Conservation (phyloP, 2,797 vertebrate genomes). For the Neostethus bicornis region DNA sequence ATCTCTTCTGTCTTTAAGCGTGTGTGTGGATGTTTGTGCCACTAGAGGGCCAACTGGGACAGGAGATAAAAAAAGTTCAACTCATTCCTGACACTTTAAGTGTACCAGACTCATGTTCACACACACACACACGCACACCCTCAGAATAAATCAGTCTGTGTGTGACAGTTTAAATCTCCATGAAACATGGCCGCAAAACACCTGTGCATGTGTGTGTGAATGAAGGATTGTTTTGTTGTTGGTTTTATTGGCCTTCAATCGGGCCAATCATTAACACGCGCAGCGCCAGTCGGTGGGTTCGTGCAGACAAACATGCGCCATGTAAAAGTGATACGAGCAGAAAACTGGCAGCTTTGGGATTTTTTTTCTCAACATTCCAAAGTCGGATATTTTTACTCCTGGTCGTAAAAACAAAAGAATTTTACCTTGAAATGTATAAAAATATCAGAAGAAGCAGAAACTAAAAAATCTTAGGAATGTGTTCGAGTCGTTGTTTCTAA, state of each 20-base stretch:
- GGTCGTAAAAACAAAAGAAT: too few species aligned
- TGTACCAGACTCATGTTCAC: background rate
- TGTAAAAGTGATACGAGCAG: constrained; percentile 18
- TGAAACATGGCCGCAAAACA: constrained; percentile 6
- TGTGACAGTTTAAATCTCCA: constrained; percentile 17
- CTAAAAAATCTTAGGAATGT: too few species aligned
- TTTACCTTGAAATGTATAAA: too few species aligned
- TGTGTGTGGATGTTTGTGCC: background rate
- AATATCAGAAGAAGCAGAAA: too few species aligned
- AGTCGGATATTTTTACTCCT: background rate
- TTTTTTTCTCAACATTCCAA: background rate
- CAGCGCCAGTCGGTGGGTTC: constrained; percentile 23
- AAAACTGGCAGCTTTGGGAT: constrained; percentile 6
- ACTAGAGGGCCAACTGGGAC: constrained; percentile 36
- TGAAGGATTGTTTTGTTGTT: constrained; percentile 16
- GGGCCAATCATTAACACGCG: constrained; percentile 72
- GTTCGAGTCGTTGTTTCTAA: too few species aligned
- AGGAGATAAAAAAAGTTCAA: background rate
- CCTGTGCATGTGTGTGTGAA: constrained; percentile 21
- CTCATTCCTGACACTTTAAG: background rate
- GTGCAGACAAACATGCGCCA: constrained; percentile 9
- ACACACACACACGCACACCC: background rate
- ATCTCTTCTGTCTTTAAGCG: too few species aligned
- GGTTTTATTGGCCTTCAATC: constrained; percentile 56
- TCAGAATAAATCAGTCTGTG: background rate